Conservation (phyloP, 2,797 vertebrate genomes). For the Gambelia wislizenii region DNA sequence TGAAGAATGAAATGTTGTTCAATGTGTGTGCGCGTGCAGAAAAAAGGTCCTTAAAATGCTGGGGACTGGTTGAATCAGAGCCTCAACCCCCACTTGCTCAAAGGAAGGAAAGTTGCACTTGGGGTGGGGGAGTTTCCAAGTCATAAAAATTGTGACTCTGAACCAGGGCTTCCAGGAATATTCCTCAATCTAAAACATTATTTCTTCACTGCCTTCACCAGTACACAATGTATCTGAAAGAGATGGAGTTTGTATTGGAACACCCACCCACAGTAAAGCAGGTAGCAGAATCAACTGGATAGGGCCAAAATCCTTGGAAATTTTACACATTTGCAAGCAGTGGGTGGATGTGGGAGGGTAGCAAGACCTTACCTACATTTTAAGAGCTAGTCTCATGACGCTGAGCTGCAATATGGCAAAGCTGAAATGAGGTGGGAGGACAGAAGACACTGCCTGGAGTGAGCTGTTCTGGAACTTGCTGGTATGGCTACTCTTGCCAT, state of each 20-base stretch:
- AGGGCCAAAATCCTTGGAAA: slow-evolving; percentile 67
- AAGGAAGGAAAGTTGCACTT: background rate
- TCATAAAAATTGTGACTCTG: slow-evolving; percentile 32
- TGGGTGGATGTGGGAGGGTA: slow-evolving; percentile 70
- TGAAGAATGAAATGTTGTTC: too few relatives aligned
- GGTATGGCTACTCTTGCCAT: slow-evolving; percentile 6
- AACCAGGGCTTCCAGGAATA: slow-evolving; percentile 1
- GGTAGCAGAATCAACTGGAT: slow-evolving; percentile 55
- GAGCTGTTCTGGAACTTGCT: slow-evolving; percentile 25
- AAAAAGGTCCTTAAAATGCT: background rate
- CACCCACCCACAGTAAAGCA: slow-evolving; percentile 21
- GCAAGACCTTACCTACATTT: slow-evolving; percentile 72
- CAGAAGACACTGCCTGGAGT: slow-evolving; percentile 54
- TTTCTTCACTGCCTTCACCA: slow-evolving; percentile 25
- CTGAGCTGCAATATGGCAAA: slow-evolving; percentile 72
- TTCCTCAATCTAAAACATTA: slow-evolving; percentile 10
- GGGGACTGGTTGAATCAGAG: background rate
- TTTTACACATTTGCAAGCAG: slow-evolving; percentile 66
- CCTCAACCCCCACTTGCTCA: background rate
- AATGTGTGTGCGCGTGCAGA: too few relatives aligned
- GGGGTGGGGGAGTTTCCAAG: background rate
- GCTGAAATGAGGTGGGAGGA: slow-evolving; percentile 64
- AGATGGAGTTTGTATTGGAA: slow-evolving; percentile 22
- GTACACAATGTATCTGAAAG: slow-evolving; percentile 33
- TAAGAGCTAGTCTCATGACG: slow-evolving; percentile 67